Evolutionary conservation across 2,797 vertebrate species (phyloP).

Genomic region (Melanotaenia pygmaea): DNA sequence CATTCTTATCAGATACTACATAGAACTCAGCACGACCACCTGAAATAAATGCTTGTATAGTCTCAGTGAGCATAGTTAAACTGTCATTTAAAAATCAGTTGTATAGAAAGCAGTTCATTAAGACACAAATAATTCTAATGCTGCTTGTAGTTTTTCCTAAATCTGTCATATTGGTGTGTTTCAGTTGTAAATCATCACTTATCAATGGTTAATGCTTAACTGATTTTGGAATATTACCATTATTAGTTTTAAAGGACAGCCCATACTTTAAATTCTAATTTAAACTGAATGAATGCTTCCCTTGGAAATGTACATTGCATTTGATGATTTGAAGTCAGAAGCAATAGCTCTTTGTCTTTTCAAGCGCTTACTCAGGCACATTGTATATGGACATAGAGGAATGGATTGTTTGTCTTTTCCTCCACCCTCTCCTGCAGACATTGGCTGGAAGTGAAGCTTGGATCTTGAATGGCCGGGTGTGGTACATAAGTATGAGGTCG

Average conservation of each 20-base stretch:
- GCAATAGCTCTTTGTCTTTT: conserved; percentile 46
- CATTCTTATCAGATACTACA: conserved; percentile 79
- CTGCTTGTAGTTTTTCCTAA: conserved; percentile 2
- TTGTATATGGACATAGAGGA: conserved; percentile 52
- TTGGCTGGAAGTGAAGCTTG: conserved; percentile 55
- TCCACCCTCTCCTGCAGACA: conserved; percentile 71
- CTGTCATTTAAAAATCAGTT: conserved; percentile 33
- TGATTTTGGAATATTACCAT: conserved; percentile 8
- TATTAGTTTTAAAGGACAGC: not conserved
- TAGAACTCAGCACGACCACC: conserved; percentile 63
- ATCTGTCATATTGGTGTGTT: not conserved
- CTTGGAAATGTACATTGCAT: conserved; percentile 6
- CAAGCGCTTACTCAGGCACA: conserved; percentile 47
- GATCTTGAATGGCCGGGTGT: conserved; percentile 61
- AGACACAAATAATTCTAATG: not conserved
- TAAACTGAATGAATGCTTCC: not conserved
- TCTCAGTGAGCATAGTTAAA: conserved; percentile 13
- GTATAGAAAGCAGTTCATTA: conserved; percentile 8
- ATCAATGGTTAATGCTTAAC: not conserved
- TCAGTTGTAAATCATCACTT: not conserved
- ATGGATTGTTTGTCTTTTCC: conserved; percentile 73
- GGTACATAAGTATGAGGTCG: conserved; percentile 63
- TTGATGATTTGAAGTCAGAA: conserved; percentile 25
- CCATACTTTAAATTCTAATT: not conserved
- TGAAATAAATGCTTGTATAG: conserved; percentile 60